phyloP scores from a whole-genome alignment of 2,888 invertebrate genomes.

The Apamea epomidion region DNA sequence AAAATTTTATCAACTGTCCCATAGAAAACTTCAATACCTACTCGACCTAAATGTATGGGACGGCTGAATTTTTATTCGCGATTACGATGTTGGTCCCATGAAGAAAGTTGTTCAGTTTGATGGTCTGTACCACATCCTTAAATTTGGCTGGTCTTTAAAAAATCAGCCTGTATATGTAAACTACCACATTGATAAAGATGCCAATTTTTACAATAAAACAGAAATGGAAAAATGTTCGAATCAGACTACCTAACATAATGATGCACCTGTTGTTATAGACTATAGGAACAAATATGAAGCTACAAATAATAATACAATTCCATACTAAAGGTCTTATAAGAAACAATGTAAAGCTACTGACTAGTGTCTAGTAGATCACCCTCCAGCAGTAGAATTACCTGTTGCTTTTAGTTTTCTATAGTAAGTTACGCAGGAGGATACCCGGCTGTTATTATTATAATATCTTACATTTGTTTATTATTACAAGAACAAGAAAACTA shows the following conservation, averaged over 20 bases:
- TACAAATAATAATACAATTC: conserved; percentile 19
- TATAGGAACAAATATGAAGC: conserved; percentile 11
- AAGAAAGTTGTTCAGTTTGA: too few species aligned
- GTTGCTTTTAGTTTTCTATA: conserved; percentile 40
- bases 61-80: too few species aligned
- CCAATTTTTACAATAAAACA: neutral
- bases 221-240: neutral
- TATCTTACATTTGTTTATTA: conserved; percentile 48
- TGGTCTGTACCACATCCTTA: too few species aligned
- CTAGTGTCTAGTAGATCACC: conserved; percentile 43
- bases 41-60: too few species aligned
- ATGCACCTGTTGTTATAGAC: neutral
- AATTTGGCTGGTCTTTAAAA: too few species aligned
- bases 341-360: conserved; percentile 40
- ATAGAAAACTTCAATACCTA: too few species aligned
- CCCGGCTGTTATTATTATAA: conserved; percentile 43
- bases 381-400: conserved; percentile 49
- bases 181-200: neutral
- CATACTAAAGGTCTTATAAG: conserved; percentile 3
- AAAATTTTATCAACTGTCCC: too few species aligned
- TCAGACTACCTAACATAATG: neutral
- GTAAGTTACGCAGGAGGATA: conserved; percentile 51
- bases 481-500: conserved; percentile 23
- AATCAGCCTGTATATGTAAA: too few species aligned
- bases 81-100: too few species aligned